Evolutionary conservation across 2,888 invertebrate genomes (phyloP), one percentile per base, ranked within the genome.

Genomic region (Macropis europaea): DNA sequence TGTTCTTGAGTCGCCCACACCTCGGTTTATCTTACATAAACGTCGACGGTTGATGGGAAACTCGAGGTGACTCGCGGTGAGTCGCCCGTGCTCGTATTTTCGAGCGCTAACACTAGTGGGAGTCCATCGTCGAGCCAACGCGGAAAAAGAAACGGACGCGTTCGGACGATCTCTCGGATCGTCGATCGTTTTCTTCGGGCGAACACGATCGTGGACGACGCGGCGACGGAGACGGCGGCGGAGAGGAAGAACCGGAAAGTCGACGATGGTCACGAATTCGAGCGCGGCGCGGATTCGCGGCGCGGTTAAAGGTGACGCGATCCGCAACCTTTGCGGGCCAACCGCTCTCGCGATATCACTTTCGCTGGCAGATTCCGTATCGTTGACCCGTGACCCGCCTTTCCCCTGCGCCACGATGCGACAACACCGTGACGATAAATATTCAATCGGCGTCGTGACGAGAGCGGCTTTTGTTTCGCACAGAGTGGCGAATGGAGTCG

Each of bases 361-460:
- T 85, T 85, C 84, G 80, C 84, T 79, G 22, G 71, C 76, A 79
- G 81, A 82, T 83, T 82, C 79, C 79, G 79, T 82, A 84, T 82
- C 83, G 82, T 76, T 82, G 82, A 84, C 82, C 84, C 75, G 56
- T 82, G 84, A 84, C 83, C 83, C 64, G 79, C 77, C 78, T 82
- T 82, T 82, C 82, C n/a, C 77, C 77, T 70, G 74, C 71, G 11
- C 34, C 77, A 82, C 80, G 69, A 77, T 73, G 81, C 78, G 80
- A 78, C 82, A 77, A 69, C 63, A 57, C 74, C 67, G 79, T 62
- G 64, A 79, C 73, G 84, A 85, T 86, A 86, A 84, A 84, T 85
- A 84, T 84, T 85, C 85, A 84, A 86, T 84, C 76, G 75, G 71
- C 69, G 69, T 83, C 84, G 84, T 82, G 84, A 83, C 82, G 83